Conservation (phyloP, 2,797 vertebrate genomes). For the Coccyzus lansbergi region DNA sequence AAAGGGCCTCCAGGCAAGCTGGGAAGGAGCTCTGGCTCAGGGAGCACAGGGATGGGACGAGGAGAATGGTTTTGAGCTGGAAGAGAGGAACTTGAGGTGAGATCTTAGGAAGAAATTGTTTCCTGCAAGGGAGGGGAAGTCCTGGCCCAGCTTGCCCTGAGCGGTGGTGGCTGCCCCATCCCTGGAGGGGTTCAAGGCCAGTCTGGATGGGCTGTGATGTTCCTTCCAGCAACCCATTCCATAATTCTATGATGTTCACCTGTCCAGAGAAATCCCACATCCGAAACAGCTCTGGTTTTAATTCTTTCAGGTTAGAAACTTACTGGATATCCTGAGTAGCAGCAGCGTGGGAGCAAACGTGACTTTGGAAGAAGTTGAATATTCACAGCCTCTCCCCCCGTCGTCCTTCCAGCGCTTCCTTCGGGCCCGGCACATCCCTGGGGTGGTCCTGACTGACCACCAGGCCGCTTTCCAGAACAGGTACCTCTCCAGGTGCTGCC, state of each 20-base stretch:
- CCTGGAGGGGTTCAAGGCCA: no score
- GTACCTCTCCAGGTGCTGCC: conserved; percentile 41
- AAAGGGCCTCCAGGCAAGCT: no score
- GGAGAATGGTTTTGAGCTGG: no score
- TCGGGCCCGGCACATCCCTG: conserved; percentile 82
- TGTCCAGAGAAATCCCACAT: neutral
- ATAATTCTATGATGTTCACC: neutral
- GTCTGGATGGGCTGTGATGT: no score
- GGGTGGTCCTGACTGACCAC: conserved; percentile 89
- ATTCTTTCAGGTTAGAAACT: conserved; percentile 76
- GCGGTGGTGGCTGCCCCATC: no score
- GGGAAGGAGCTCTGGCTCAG: no score
- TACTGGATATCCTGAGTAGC: conserved; percentile 61
- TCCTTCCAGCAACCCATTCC: no score
- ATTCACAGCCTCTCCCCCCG: conserved; percentile 87
- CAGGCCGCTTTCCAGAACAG: conserved; percentile 80
- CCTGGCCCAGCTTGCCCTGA: no score
- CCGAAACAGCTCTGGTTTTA: neutral
- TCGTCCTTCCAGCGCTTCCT: conserved; percentile 96
- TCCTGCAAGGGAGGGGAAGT: no score
- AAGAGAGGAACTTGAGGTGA: no score
- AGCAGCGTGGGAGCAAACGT: conserved; percentile 44
- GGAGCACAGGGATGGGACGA: no score
- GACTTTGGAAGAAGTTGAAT: conserved; percentile 39
- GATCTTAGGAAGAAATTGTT: no score